These are phyloP conservation scores for Heliothis subflexa DNA, from an alignment of 1,140 invertebrate species.

Conservation along the genomic window DNA sequence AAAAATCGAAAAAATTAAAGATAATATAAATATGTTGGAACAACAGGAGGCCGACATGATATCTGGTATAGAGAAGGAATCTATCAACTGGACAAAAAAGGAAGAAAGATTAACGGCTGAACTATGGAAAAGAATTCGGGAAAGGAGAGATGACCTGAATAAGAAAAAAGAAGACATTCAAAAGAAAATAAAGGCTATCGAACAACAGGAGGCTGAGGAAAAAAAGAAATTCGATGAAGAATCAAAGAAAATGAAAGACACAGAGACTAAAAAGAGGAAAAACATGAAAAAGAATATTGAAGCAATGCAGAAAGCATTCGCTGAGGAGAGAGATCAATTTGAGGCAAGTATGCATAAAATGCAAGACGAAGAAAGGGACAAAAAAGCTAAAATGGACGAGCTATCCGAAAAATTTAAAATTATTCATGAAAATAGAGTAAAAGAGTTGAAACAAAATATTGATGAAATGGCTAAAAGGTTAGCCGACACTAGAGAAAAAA, in stretches of 20 bases:
- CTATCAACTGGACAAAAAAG: neutral
- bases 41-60: neutral
- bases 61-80: neutral
- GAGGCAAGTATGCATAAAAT: neutral
- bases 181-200: neutral
- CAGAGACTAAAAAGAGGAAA: neutral
- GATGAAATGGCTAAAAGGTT: neutral
- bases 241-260: neutral
- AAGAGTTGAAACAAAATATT: neutral
- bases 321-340: neutral
- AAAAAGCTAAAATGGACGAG: neutral
- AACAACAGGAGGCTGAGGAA: neutral
- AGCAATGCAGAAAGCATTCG: neutral
- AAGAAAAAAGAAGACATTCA: neutral
- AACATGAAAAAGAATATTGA: neutral
- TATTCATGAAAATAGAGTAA: neutral
- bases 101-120: neutral
- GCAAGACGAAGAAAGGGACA: neutral
- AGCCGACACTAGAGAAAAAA: neutral
- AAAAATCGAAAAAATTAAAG: constrained; percentile 6
- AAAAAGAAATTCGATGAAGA: neutral
- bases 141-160: neutral
- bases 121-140: neutral
- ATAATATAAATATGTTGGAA: neutral
- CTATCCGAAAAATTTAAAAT: neutral